phyloP scores from a whole-genome alignment of 2,888 invertebrate genomes.

The Melanargia galathea region DNA sequence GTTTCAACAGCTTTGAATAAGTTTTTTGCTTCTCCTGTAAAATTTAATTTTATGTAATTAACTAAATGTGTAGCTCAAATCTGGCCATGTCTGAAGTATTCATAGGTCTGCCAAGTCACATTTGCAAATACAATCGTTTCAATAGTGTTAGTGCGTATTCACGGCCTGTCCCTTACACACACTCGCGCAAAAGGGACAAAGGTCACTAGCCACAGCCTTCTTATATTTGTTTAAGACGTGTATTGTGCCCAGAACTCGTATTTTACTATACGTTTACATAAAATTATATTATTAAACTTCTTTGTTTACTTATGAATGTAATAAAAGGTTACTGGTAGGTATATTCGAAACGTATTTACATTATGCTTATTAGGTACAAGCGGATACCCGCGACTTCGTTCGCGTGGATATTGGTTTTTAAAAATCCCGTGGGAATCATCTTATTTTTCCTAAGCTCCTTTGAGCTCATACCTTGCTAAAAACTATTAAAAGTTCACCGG shows the following conservation, averaged over 20 bases:
- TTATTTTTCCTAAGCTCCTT: no score
- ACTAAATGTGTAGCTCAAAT: background rate
- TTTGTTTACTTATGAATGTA: slow-evolving; percentile 30
- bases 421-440: no score
- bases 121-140: slow-evolving; percentile 74
- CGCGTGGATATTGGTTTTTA: no score
- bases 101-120: slow-evolving; percentile 60
- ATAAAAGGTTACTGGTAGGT: slow-evolving; percentile 44
- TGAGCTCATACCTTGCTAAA: no score
- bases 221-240: slow-evolving; percentile 81
- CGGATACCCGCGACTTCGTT: no score
- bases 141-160: slow-evolving; percentile 60
- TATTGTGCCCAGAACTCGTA: slow-evolving; percentile 66
- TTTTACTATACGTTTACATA: slow-evolving; percentile 47
- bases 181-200: slow-evolving; percentile 71
- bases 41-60: no score
- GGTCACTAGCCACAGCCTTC: slow-evolving; percentile 78
- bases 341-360: background rate
- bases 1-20: no score
- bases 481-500: no score
- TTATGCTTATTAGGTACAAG: background rate
- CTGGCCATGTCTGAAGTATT: slow-evolving; percentile 37
- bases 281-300: slow-evolving; percentile 6
- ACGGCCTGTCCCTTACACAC: slow-evolving; percentile 74
- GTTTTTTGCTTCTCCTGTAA: no score